phyloP scores from a whole-genome alignment of 2,113 vertebrate genomes.

The Sakesphorus luctuosus region DNA sequence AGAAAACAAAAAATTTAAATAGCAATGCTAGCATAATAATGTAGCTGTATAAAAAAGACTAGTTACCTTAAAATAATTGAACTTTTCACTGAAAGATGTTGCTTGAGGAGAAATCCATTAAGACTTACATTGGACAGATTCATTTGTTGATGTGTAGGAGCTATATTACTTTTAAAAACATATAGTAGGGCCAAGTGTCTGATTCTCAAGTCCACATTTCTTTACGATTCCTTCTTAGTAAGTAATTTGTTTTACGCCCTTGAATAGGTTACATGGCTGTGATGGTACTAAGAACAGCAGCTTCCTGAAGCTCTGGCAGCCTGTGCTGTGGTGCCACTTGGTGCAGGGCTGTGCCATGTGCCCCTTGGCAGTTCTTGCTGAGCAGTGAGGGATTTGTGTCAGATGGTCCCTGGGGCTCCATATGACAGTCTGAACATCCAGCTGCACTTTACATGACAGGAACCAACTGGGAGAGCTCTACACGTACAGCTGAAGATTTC shows the following conservation, averaged over 20 bases:
- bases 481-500: background rate
- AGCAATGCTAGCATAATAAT: background rate
- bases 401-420: background rate
- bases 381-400: background rate
- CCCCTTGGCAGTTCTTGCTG: background rate
- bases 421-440: background rate
- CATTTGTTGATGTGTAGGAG: background rate
- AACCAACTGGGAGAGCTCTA: background rate
- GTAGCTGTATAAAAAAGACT: background rate
- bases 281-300: background rate
- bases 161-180: background rate
- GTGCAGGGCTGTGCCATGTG: fast-evolving
- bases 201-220: background rate
- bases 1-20: background rate
- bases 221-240: background rate
- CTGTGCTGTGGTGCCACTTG: background rate
- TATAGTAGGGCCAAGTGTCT: background rate
- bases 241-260: background rate
- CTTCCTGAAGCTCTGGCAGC: background rate
- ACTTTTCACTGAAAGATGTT: too few species aligned
- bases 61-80: background rate
- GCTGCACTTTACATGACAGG: background rate
- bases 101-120: background rate
- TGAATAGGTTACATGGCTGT: background rate
- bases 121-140: background rate